Evolutionary conservation across 2,113 vertebrate genomes (phyloP), one percentile per base, ranked within the genome.

Genomic region (Piaya cayana): DNA sequence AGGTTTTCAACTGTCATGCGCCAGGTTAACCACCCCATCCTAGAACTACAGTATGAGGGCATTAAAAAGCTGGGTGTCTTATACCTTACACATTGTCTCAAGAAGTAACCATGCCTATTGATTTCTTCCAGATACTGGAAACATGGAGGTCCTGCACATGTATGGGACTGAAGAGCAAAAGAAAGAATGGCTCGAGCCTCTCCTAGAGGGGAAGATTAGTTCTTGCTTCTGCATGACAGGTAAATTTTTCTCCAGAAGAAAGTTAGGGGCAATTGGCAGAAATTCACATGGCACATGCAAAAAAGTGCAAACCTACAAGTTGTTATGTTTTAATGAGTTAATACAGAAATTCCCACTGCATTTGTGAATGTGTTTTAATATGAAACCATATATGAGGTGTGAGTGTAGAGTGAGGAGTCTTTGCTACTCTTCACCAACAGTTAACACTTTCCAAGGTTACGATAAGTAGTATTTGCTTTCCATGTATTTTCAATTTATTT

Each of bases 171-270:
- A 99, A 86, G 98, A 99, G 34, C 99, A 99, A 95, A 99, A 99
- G 97, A 98, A 95, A 60, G 89, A 97, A 63, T 99, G 99, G 99
- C 97, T 99, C 87, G 98, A 99, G 88, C 99, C 99, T 90, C 98
- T 99, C 32, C 98, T 99, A 14, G 94, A 95, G 72, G 99, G 98
- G 76, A 98, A 98, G 76, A 99, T 99, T 26, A 96, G 97, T 75
- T 99, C 99, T 88, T 99, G 98, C 95, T 99, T 99, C 98, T 99
- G 99, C 83, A 99, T 99, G 99, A 99, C 99, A 96, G 99, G 99
- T 99, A 92, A 97, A 26, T 36, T 36, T 71, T 87, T 86, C n/a
- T 93, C 29, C 36, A 42, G 50, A 60, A 75, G 37, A 49, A 23
- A 23, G 13, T 45, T 64, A 30, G 8, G 86, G 32, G 8, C 21